Percentiles rank a stretch among this genome's conserved stretches.
phyloP scores from a whole-genome alignment of 1,140 invertebrate species.

The Ericerus pela region DNA sequence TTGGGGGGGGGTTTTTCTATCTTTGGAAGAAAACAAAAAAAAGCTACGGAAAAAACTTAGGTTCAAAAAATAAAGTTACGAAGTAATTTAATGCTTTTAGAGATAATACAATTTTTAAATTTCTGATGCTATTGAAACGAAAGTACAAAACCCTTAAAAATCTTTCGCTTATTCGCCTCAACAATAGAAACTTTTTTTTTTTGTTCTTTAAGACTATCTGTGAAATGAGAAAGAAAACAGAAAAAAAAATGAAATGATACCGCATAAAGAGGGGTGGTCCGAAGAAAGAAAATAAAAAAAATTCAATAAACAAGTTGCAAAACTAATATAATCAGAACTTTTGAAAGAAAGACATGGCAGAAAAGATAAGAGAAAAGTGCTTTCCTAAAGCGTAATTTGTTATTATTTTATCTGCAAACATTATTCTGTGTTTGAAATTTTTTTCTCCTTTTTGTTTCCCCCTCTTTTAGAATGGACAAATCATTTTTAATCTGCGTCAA shows the following conservation, averaged over 20 bases:
- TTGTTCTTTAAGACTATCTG: not conserved
- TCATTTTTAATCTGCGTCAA: no score
- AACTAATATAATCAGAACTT: conserved; percentile 2
- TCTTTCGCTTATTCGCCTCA: not conserved
- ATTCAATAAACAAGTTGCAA: not conserved
- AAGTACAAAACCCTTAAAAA: not conserved
- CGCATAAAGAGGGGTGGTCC: not conserved
- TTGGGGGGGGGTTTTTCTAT: not conserved
- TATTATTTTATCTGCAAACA: not conserved
- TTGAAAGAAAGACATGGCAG: no score
- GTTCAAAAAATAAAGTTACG: not conserved
- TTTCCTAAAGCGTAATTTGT: not conserved
- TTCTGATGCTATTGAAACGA: not conserved
- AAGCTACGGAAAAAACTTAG: conserved; percentile 3
- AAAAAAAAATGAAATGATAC: not conserved
- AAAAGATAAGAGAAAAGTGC: no score
- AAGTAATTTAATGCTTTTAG: not conserved
- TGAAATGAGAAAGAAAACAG: not conserved
- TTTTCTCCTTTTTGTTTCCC: no score
- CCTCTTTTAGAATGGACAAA: no score
- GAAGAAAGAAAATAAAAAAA: not conserved
- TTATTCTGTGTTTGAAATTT: no score
- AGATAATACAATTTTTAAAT: conserved; percentile 4
- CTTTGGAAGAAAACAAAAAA: no score
- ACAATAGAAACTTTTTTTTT: not conserved